A percentile compares a stretch with the other conserved stretches of the same genome.
Evolutionary conservation across 2,888 invertebrate species (phyloP).

Genomic region (Agrotis clavis): DNA sequence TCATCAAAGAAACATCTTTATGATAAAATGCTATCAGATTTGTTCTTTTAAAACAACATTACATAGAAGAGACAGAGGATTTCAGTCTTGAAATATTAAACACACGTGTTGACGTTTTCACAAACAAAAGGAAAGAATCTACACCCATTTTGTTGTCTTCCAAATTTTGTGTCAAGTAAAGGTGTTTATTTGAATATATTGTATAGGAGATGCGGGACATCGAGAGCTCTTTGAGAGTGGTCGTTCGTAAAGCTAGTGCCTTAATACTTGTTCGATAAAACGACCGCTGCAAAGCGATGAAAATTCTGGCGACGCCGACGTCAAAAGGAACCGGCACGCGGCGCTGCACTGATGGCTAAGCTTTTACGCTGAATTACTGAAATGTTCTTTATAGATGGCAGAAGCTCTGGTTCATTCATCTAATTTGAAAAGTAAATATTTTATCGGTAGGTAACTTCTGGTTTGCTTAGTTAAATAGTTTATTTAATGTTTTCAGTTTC

Average conservation of each 20-base stretch:
- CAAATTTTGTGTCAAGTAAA: slow-evolving; percentile 45
- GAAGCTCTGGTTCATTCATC: slow-evolving; percentile 18
- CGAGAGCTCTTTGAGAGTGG: slow-evolving; percentile 50
- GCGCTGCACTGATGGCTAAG: slow-evolving; percentile 52
- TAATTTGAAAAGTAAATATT: slow-evolving; percentile 39
- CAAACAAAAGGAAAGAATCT: slow-evolving; percentile 26
- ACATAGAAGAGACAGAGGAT: slow-evolving; percentile 26
- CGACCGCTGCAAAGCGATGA: slow-evolving; percentile 56
- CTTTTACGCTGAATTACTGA: slow-evolving; percentile 53
- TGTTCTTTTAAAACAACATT: slow-evolving; percentile 40
- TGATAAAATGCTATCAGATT: slow-evolving; percentile 28
- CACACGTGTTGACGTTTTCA: slow-evolving; percentile 13
- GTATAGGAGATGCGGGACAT: slow-evolving; percentile 28
- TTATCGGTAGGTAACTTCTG: slow-evolving; percentile 3
- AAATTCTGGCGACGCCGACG: slow-evolving; percentile 50
- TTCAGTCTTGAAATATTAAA: slow-evolving; percentile 46
- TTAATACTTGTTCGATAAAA: slow-evolving; percentile 59
- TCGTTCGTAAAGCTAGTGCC: slow-evolving; percentile 52
- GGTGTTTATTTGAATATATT: slow-evolving; percentile 42
- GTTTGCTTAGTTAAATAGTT: neutral
- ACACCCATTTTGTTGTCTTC: slow-evolving; percentile 40
- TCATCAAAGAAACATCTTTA: slow-evolving; percentile 25
- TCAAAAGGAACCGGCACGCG: slow-evolving; percentile 49
- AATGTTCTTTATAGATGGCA: slow-evolving; percentile 25
- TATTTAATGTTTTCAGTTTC: neutral